Base-by-base conservation (phyloP, 2,113 vertebrate species). In the Ia io region DNA sequence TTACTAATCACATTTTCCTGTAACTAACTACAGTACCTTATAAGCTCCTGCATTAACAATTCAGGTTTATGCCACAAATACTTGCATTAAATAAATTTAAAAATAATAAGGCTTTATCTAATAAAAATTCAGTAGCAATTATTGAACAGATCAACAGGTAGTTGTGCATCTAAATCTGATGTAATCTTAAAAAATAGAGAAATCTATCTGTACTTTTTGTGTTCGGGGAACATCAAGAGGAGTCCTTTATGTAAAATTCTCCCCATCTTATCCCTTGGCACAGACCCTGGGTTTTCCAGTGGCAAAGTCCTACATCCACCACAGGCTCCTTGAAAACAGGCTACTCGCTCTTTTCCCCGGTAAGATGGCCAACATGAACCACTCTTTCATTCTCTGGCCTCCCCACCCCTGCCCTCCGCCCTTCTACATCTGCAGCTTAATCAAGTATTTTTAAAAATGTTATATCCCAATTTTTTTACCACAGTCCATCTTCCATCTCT, bases 51-150 rank as follows among this genome's bases (percentile, higher is more conserved):
- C 86, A 95, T 95, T 84, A 97, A 96, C 95, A 74, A 73, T 78
- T 80, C 37, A 93, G 37, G n/a, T 56, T 79, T 89, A 78, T 70
- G 40, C 63, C 70, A 93, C n/a, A 93, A 89, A 83, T 69, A 91
- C 32, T 61, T 61, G 53, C n/a, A 89, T 76, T 49, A 93, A 88
- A 76, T 73, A 88, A 67, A 86, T 76, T 77, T 88, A 86, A 73
- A 94, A 78, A 47, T 94, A 96, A 85, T 25, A 56, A 84, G n/a
- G 74, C 53, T 95, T 93, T 76, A 93, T 70, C 69, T 93, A 97
- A 97, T 95, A 79, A 96, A 97, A 96, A 98, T 96, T 97, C 97
- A 98, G 96, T 96, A 98, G 96, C 97, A 97, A 96, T 95, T 97
- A 97, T 94, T 96, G 96, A 98, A 95, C 90, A 97, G 91, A 80